Percentiles rank a stretch among this genome's conserved stretches.
Conservation (phyloP, 2,888 invertebrate species). For the Pristionchus japonicus region DNA sequence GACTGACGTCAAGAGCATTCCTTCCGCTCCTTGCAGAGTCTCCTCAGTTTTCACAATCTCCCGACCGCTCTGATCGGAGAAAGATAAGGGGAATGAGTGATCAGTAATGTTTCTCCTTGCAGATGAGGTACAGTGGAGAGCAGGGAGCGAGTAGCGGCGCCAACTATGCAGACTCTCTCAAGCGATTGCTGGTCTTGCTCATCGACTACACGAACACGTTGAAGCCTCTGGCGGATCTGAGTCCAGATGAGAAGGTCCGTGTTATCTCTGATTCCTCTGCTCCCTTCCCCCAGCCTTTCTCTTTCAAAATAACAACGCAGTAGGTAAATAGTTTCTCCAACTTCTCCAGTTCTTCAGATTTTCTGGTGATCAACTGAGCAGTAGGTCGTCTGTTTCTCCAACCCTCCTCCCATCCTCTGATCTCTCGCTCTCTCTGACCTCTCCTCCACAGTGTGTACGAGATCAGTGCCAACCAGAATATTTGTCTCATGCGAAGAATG, state of each 20-base stretch:
- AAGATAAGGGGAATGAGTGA: not conserved
- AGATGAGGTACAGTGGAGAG: constrained; percentile 44
- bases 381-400: too few relatives aligned
- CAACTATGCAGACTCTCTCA: constrained; percentile 49
- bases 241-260: constrained; percentile 66
- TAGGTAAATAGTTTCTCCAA: too few relatives aligned
- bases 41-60: not conserved
- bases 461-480: not conserved
- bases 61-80: not conserved
- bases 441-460: not conserved
- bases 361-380: too few relatives aligned
- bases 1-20: constrained; percentile 38
- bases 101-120: not conserved
- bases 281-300: too few relatives aligned
- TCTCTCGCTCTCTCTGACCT: not conserved
- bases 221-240: constrained; percentile 71
- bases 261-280: too few relatives aligned
- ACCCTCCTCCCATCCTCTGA: not conserved
- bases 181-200: constrained; percentile 61
- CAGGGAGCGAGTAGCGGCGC: not conserved
- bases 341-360: too few relatives aligned
- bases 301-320: too few relatives aligned
- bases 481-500: constrained; percentile 20
- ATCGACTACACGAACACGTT: constrained; percentile 73
- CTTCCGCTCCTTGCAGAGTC: not conserved